These are phyloP conservation scores for Acanthornis magna DNA, from an alignment of 2,797 vertebrate genomes.

Conservation along the genomic window DNA sequence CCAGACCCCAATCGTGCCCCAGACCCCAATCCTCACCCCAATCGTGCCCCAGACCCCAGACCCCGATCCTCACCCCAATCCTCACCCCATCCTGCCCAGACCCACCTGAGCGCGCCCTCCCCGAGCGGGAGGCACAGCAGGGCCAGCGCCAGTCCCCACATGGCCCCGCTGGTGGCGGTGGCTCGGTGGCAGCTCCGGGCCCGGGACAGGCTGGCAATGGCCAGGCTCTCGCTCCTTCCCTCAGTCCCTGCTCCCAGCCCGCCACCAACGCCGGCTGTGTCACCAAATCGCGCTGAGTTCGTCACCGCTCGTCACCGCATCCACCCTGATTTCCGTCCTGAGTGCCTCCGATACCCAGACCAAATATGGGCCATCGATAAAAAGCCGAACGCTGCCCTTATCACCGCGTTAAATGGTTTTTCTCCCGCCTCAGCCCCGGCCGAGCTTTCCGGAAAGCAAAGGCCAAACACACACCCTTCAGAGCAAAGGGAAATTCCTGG, in stretches of 20 bases:
- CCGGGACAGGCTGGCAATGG: not conserved
- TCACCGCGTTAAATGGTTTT: not conserved
- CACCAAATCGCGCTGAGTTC: not conserved
- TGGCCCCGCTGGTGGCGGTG: not conserved
- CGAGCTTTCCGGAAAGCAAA: not conserved
- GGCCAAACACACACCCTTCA: not conserved
- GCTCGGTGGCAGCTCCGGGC: not conserved
- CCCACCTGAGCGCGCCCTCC: constrained; percentile 40
- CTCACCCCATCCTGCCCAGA: not conserved
- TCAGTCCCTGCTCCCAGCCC: not conserved
- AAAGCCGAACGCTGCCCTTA: not conserved
- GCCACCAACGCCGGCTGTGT: not conserved
- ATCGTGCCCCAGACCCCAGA: no score
- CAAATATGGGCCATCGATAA: not conserved
- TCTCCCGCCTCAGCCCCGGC: not conserved
- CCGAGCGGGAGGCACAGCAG: constrained; percentile 59
- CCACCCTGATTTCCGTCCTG: no score
- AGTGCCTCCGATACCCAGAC: not conserved
- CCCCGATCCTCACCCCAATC: no score
- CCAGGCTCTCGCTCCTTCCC: not conserved
- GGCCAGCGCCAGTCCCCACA: constrained; percentile 57
- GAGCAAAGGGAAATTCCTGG: not conserved
- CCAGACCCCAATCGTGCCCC: no score
- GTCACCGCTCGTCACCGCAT: no score
- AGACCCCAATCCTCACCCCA: no score